These are phyloP conservation scores for Pipistrellus kuhlii DNA, from an alignment of 2,797 vertebrate genomes.

Conservation along the genomic window DNA sequence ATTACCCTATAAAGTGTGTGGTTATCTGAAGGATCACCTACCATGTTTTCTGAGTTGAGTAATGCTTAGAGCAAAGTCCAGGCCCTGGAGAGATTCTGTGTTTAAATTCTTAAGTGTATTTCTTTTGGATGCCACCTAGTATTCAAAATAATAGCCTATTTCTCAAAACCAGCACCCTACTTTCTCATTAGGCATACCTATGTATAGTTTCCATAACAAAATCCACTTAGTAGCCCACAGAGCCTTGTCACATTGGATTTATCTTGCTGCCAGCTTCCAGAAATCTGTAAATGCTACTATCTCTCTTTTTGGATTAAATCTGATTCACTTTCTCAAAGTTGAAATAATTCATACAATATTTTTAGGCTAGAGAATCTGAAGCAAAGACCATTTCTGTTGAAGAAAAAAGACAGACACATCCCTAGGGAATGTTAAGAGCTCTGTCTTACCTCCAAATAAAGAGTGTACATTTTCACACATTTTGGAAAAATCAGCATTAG, in stretches of 20 bases:
- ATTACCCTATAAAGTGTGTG: constrained; percentile 19
- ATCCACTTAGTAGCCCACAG: constrained; percentile 69
- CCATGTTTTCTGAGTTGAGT: constrained; percentile 18
- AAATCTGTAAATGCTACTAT: constrained; percentile 63
- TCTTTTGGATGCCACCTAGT: constrained; percentile 46
- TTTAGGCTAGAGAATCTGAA: constrained; percentile 60
- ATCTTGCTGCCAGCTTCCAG: constrained; percentile 67
- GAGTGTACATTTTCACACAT: constrained; percentile 44
- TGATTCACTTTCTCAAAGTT: constrained; percentile 66
- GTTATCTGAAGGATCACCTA: constrained; percentile 4
- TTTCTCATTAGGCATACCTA: constrained; percentile 54
- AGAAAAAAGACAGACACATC: constrained; percentile 17
- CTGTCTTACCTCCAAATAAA: constrained; percentile 57
- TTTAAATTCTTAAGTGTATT: constrained; percentile 64
- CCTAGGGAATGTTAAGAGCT: constrained; percentile 30
- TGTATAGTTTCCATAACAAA: constrained; percentile 67
- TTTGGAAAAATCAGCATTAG: constrained; percentile 59
- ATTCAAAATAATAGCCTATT: constrained; percentile 63
- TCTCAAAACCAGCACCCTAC: constrained; percentile 60
- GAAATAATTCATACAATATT: constrained; percentile 67
- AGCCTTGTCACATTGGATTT: constrained; percentile 75
- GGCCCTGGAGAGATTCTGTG: constrained; percentile 36
- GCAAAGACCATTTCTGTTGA: constrained; percentile 44
- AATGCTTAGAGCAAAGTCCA: constrained; percentile 24
- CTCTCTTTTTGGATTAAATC: constrained; percentile 72